A percentile compares a stretch with the other conserved stretches of the same genome.
These are phyloP conservation scores for Amiota mariae DNA, from an alignment of 2,888 invertebrate genomes.

Conservation along the genomic window DNA sequence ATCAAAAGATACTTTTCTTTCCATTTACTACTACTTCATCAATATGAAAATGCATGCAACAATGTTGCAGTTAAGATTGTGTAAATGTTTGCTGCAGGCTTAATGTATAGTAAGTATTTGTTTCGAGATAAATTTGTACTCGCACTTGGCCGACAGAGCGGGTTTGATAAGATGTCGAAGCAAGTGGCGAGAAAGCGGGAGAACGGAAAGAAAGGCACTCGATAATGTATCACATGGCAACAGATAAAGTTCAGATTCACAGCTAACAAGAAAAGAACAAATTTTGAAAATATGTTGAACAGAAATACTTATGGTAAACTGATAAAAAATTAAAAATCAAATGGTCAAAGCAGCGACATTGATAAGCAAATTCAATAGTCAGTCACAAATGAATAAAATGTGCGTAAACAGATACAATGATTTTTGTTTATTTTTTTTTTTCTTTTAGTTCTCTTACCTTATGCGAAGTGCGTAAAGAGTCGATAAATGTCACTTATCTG, in stretches of 20 bases:
- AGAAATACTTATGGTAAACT: neutral
- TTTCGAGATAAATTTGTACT: conserved; percentile 53
- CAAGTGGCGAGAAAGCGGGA: conserved; percentile 11
- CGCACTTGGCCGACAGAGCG: conserved; percentile 32
- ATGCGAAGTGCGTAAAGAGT: conserved; percentile 66
- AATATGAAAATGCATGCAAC: conserved; percentile 49
- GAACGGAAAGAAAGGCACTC: conserved; percentile 55
- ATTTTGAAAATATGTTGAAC: conserved; percentile 40
- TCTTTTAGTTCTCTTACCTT: conserved; percentile 49
- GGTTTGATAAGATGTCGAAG: neutral
- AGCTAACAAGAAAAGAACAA: conserved; percentile 34
- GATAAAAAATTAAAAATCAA: conserved; percentile 17
- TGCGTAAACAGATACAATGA: neutral
- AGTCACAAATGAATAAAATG: neutral
- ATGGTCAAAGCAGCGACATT: neutral
- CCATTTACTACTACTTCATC: neutral
- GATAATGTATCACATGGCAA: conserved; percentile 35
- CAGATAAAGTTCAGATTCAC: conserved; percentile 47
- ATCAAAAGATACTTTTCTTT: conserved; percentile 45
- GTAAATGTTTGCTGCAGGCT: conserved; percentile 58
- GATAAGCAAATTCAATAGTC: neutral
- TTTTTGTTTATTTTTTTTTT: neutral
- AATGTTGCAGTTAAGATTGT: conserved; percentile 61
- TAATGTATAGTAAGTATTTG: conserved; percentile 50
- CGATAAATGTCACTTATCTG: conserved; percentile 68